Conservation (phyloP, 2,113 vertebrate genomes). For the Seriola dumerili region DNA sequence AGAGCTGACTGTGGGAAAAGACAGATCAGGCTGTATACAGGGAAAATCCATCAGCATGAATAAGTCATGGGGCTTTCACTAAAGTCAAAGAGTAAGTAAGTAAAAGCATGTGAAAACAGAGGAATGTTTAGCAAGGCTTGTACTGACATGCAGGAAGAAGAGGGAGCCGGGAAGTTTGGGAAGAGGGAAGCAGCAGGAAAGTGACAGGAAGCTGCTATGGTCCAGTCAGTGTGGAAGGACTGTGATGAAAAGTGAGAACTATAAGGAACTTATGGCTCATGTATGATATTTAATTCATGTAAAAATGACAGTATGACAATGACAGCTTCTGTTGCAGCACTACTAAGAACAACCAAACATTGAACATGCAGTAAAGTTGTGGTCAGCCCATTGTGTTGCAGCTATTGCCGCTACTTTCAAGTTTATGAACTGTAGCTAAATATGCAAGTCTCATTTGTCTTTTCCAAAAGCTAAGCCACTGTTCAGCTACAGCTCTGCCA, state of each 20-base stretch:
- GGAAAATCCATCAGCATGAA: constrained; percentile 87
- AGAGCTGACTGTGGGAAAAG: constrained; percentile 75
- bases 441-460: background rate
- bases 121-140: constrained; percentile 70
- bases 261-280: background rate
- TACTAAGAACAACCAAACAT: background rate
- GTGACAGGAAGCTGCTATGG: background rate
- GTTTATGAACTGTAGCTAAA: constrained; percentile 18
- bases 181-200: background rate
- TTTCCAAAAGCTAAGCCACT: background rate
- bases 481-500: background rate
- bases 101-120: constrained; percentile 77
- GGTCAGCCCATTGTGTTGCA: background rate
- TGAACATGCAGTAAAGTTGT: background rate
- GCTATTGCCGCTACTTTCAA: background rate
- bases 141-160: constrained; percentile 28
- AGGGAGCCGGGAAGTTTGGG: constrained; percentile 1
- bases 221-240: background rate
- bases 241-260: background rate
- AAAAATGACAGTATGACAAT: background rate
- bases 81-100: constrained; percentile 71
- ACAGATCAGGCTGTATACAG: constrained; percentile 67
- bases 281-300: constrained; percentile 51
- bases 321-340: background rate
- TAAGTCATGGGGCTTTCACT: constrained; percentile 81